Percentiles rank a stretch among this genome's conserved stretches.
Conservation (phyloP, 2,113 vertebrate genomes). For the Thymallus thymallus region DNA sequence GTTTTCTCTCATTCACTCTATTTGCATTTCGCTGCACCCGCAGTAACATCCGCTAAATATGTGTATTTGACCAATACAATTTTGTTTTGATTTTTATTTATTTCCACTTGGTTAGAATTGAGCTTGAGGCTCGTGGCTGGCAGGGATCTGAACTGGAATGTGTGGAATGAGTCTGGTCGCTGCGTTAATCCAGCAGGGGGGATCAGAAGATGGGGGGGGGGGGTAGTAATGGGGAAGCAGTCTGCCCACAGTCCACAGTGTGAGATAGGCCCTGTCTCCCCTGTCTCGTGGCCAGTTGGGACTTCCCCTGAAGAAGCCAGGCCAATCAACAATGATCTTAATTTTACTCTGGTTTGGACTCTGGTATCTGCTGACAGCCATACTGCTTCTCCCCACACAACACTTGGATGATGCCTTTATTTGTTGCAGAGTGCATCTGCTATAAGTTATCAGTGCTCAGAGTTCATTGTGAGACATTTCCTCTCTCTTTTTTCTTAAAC, state of each 20-base stretch:
- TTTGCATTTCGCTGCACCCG: too few species aligned
- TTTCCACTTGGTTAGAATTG: too few species aligned
- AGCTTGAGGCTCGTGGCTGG: constrained; percentile 12
- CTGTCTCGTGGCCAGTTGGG: constrained; percentile 4
- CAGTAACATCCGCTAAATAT: too few species aligned
- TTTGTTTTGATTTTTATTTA: too few species aligned
- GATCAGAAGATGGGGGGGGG: neutral
- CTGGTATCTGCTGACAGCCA: neutral
- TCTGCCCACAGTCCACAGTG: neutral
- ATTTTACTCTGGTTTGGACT: neutral
- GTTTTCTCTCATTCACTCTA: too few species aligned
- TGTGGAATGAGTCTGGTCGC: constrained; percentile 35
- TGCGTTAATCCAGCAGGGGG: constrained; percentile 35
- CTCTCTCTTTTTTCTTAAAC: too few species aligned
- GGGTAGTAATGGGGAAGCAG: neutral
- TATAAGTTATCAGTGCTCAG: neutral
- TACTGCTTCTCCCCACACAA: neutral
- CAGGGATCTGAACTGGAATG: constrained; percentile 44
- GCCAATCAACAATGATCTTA: neutral
- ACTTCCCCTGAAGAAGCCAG: neutral
- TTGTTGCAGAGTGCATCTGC: constrained; percentile 2
- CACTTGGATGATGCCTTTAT: constrained; percentile 20
- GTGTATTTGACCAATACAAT: too few species aligned
- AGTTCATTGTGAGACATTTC: too few species aligned
- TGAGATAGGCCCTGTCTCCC: neutral